Evolutionary conservation across 2,888 invertebrate genomes (phyloP), one percentile per base, ranked within the genome.

Genomic region (Harpagoxenus sublaevis): DNA sequence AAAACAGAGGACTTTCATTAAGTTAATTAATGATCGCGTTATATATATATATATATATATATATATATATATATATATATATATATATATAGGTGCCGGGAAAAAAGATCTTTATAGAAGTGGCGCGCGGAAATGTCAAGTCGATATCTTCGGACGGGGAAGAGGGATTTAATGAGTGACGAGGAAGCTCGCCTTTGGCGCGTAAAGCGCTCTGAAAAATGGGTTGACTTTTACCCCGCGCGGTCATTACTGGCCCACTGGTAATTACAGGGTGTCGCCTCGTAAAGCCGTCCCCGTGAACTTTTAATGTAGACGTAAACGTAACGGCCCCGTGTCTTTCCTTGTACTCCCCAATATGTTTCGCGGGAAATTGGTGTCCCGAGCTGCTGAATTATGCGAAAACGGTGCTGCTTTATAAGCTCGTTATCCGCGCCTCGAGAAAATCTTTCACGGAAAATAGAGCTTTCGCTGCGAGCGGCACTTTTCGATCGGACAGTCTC

Each of bases 231-330:
- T 77, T 83, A 68, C 57, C 39, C 55, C 35, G 55, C 39, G 65
- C 51, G 66, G 55, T 83, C 83, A 77, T 60, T 68, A 66, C 57
- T 68, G 51, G 65, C 78, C 48, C 65, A n/a, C 78, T 68, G 23
- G 73, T 82, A 82, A 84, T 84, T 82, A 84, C 60, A 73, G 81
- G 63, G 79, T 84, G 70, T 81, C 79, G 45, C 81, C 51, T 82
- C 84, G 68, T 84, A 82, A 74, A 84, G 48, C 66, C 82, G 84
- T 74, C 84, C 57, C 70, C 60, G 63, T 68, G 63, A 84, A 84
- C 66, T 68, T 78, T 84, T 84, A 84, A 84, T 81, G 81, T 68
- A 81, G 84, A 81, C 81, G 62, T 70, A 60, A 55, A 81, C 63
- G 53, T 84, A 84, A 79, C 63, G 73, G 39, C 6, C 48, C 48